Percentiles rank a stretch among this genome's conserved stretches.
Evolutionary conservation across 2,797 vertebrate species (phyloP).

Genomic region (Molossus alvarezi): DNA sequence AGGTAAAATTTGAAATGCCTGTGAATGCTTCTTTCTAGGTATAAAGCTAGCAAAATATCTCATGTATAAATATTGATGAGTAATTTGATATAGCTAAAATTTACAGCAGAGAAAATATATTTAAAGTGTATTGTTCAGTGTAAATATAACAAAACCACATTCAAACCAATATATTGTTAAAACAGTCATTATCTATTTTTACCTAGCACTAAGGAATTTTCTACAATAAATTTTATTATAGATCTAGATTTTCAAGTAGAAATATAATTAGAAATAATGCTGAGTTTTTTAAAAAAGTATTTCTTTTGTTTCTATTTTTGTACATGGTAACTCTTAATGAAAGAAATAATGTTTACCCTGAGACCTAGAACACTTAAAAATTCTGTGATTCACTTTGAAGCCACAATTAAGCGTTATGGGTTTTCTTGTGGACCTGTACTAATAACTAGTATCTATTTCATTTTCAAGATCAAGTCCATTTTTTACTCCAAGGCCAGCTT

Average conservation of each 20-base stretch:
- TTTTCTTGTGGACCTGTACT: neutral
- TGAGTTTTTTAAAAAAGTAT: neutral
- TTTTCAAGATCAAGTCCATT: neutral
- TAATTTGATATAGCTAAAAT: conserved; percentile 14
- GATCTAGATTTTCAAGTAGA: conserved; percentile 45
- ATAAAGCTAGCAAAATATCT: neutral
- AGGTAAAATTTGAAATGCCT: neutral
- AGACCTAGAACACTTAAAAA: conserved; percentile 9
- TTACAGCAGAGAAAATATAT: conserved; percentile 26
- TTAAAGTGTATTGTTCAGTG: neutral
- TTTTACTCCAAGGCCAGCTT: neutral
- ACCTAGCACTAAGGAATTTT: neutral
- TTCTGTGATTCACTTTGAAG: conserved; percentile 29
- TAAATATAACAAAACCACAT: conserved; percentile 42
- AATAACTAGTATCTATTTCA: neutral
- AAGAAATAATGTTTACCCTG: conserved; percentile 17
- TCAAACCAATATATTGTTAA: conserved; percentile 11
- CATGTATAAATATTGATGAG: neutral
- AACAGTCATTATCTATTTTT: conserved; percentile 24
- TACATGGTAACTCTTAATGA: neutral
- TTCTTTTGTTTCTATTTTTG: conserved; percentile 42
- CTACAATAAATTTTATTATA: conserved; percentile 7
- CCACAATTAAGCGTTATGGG: neutral
- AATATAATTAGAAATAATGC: conserved; percentile 29
- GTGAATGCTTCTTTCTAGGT: neutral